These are phyloP conservation scores for Calyptomena viridis DNA, from an alignment of 2,113 vertebrate genomes.

Conservation along the genomic window DNA sequence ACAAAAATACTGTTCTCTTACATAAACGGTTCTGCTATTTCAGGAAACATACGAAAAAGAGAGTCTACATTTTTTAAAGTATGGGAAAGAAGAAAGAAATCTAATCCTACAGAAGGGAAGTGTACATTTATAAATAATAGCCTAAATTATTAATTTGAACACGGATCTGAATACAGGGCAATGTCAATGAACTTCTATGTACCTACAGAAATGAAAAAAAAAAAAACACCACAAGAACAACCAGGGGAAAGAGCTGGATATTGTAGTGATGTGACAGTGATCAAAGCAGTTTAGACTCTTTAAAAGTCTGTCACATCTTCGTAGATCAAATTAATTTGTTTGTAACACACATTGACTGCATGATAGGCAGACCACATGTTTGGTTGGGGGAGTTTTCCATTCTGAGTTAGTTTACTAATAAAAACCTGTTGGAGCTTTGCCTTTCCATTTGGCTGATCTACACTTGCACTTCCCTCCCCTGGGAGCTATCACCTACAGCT, in stretches of 20 bases:
- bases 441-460: not conserved
- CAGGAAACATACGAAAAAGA: not conserved
- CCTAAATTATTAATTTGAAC: not conserved
- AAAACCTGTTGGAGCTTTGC: slow-evolving; percentile 31
- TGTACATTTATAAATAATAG: not conserved
- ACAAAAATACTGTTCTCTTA: not conserved
- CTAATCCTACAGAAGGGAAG: not conserved
- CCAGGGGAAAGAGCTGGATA: not conserved
- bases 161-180: not conserved
- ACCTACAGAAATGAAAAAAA: not conserved
- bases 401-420: slow-evolving; percentile 35
- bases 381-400: not conserved
- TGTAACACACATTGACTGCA: not conserved
- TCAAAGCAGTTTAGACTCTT: not conserved
- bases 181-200: not conserved
- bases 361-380: not conserved
- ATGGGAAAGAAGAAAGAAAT: not conserved
- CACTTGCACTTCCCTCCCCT: not conserved
- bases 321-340: not conserved
- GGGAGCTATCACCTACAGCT: not conserved
- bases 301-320: not conserved
- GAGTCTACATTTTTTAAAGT: not conserved
- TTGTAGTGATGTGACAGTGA: not conserved
- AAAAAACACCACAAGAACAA: not conserved
- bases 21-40: not conserved